Conservation (phyloP, 2,797 vertebrate species). For the Sebastes ruberrimus region DNA sequence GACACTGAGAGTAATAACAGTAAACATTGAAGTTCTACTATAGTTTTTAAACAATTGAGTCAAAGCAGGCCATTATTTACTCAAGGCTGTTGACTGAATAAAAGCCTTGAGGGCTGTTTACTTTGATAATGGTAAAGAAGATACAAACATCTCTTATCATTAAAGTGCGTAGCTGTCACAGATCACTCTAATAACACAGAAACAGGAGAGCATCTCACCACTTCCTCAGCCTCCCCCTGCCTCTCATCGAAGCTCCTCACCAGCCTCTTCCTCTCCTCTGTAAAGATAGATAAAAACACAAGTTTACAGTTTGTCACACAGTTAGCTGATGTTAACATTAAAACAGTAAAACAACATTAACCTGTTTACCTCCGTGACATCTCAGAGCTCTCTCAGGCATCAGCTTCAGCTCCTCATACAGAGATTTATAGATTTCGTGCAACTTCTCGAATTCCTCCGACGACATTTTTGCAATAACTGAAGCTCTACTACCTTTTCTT, state of each 20-base stretch:
- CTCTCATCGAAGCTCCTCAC: conserved; percentile 92
- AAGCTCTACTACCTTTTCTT: neutral
- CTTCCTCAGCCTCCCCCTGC: conserved; percentile 92
- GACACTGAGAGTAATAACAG: neutral
- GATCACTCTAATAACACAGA: neutral
- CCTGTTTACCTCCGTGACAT: conserved; percentile 82
- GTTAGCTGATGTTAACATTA: neutral
- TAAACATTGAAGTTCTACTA: neutral
- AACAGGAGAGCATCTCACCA: conserved; percentile 78
- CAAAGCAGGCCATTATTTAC: neutral
- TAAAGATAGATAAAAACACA: neutral
- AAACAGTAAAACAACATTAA: neutral
- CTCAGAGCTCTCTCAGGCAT: conserved; percentile 82
- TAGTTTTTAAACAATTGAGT: neutral
- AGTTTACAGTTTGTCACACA: neutral
- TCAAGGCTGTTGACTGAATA: no score
- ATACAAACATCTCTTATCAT: neutral
- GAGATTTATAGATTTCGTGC: conserved; percentile 88
- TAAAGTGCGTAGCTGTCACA: neutral
- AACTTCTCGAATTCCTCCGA: conserved; percentile 94
- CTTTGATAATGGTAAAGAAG: neutral
- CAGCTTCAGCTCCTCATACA: conserved; percentile 85
- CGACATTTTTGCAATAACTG: conserved; percentile 72
- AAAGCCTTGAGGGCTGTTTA: neutral
- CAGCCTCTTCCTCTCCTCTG: conserved; percentile 95